Evolutionary conservation across 2,888 invertebrate genomes (phyloP), one percentile per base, ranked within the genome.

Genomic region (Polylopha cassiicola): DNA sequence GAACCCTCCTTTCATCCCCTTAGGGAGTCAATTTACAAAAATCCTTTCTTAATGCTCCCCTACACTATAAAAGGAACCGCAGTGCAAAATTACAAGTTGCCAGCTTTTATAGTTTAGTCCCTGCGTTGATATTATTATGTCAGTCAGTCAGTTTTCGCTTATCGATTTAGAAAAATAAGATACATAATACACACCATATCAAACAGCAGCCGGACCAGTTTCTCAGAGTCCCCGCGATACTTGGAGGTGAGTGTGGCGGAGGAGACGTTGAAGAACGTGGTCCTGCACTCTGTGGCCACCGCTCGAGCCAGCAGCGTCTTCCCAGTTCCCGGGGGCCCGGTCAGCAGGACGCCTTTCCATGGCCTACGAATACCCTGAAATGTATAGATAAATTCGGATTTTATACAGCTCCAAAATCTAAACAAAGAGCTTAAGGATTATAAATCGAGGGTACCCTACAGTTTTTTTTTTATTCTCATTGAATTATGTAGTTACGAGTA

Each of bases 181-280:
- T n/a, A 9, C 14, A 11, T 13, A 5, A 7, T 15, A 39, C 9
- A 16, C 61, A 91, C 92, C 94, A 96, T 95, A 77, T 95, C 94
- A 67, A 96, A 96, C 1, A 96, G 85, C 9, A 95, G 77, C 13
- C 94, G 87, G 16, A 96, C 94, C 4, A 96, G 87, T 69, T 95
- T 95, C 72, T 96, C 95, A 2, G 95, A 95, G 68, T 96, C 96
- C 0, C 96, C 96, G n/a, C 95, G 86, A 62, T 93, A 96, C 65
- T 96, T 96, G 1, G 95, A 95, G 0, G 94, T 94, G 21, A 96
- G 87, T 0, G 94, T 94, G 0, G 95, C 92, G 0, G 95, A 93
- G 0, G 95, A 94, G 0, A 97, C 94, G 65, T 95, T 92, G 73
- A 95, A 94, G 78, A 95, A 95, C 0, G 95, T 95, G 0, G 95